These are phyloP conservation scores for Oryzias melastigma DNA, from an alignment of 2,113 vertebrate genomes.

Conservation along the genomic window DNA sequence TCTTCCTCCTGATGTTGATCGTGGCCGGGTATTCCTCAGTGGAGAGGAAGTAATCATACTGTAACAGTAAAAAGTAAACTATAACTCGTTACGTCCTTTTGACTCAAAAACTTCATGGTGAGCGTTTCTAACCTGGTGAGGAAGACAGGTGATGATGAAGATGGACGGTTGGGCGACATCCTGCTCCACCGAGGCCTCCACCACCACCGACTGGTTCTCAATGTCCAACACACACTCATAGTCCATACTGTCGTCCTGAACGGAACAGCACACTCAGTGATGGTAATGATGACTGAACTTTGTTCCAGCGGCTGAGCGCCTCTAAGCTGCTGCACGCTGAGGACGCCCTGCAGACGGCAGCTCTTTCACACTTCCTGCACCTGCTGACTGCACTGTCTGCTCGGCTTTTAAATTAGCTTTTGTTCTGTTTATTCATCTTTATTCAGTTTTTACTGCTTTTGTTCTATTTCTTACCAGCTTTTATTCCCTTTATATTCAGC, in stretches of 20 bases:
- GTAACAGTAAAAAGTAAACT: conserved; percentile 21
- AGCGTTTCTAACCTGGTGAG: conserved; percentile 54
- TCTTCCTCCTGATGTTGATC: conserved; percentile 84
- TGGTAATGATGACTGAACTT: neutral
- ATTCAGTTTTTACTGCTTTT: no score
- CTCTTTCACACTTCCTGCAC: no score
- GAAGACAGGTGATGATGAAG: conserved; percentile 86
- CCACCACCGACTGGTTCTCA: conserved; percentile 83
- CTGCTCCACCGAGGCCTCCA: conserved; percentile 81
- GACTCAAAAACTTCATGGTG: neutral
- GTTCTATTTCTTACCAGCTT: no score
- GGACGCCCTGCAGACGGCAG: no score
- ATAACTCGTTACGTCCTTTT: no score
- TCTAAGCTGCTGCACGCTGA: no score
- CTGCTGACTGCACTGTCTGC: no score
- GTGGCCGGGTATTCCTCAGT: conserved; percentile 84
- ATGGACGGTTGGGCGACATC: conserved; percentile 72
- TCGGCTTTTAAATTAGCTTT: no score
- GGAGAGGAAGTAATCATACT: conserved; percentile 84
- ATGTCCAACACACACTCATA: conserved; percentile 88
- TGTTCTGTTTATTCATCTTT: no score
- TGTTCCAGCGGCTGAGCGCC: no score
- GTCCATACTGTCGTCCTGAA: conserved; percentile 83
- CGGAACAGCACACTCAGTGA: neutral
- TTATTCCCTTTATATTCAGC: no score